Evolutionary conservation across 2,888 invertebrate genomes (phyloP).

Genomic region (Limnephilus auricula): DNA sequence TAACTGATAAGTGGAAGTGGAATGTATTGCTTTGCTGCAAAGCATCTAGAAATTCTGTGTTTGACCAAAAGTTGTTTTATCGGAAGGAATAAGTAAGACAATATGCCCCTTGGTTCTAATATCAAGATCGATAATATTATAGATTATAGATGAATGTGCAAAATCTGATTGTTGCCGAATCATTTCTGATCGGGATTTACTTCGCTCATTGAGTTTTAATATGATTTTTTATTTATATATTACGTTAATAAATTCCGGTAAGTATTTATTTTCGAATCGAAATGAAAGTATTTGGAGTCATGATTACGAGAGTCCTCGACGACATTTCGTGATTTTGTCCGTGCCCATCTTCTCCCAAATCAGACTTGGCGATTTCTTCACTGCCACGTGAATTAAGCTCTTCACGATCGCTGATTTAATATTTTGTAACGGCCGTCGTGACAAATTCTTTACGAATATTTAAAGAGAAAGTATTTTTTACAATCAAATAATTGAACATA

Average conservation of each 20-base stretch:
- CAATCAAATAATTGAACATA: slow-evolving; percentile 34
- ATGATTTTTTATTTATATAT: background rate
- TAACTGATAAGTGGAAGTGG: too few relatives aligned
- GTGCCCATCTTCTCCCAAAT: slow-evolving; percentile 24
- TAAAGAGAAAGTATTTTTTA: slow-evolving; percentile 49
- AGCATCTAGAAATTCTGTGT: too few relatives aligned
- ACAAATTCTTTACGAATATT: slow-evolving; percentile 36
- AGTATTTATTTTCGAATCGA: background rate
- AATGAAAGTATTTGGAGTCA: slow-evolving; percentile 31
- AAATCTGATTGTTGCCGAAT: too few relatives aligned
- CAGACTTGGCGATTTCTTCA: slow-evolving; percentile 38
- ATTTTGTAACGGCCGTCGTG: slow-evolving; percentile 47
- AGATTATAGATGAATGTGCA: too few relatives aligned
- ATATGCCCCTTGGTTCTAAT: too few relatives aligned
- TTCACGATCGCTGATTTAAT: slow-evolving; percentile 42
- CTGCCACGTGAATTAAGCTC: slow-evolving; percentile 19
- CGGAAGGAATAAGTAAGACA: too few relatives aligned
- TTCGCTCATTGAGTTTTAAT: too few relatives aligned
- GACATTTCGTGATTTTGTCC: slow-evolving; percentile 30
- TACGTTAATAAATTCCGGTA: background rate
- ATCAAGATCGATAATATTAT: too few relatives aligned
- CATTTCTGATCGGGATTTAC: too few relatives aligned
- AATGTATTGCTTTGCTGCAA: too few relatives aligned
- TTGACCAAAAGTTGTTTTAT: too few relatives aligned
- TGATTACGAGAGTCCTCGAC: slow-evolving; percentile 24